Evolutionary conservation across 2,888 invertebrate species (phyloP).

Genomic region (Drosophila helvetica): DNA sequence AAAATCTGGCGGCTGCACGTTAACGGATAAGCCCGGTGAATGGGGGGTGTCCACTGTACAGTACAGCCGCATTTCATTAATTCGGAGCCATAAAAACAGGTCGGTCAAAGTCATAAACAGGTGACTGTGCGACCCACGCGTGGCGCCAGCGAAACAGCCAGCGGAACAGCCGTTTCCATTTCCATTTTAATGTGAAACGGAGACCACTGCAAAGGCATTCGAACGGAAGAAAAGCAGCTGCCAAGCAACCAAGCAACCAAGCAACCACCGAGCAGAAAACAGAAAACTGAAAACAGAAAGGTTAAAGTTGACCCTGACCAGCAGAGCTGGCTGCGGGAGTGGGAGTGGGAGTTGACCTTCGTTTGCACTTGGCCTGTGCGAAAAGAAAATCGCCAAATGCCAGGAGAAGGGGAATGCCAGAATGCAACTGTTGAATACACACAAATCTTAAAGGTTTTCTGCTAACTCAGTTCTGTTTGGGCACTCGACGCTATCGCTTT

Average conservation of each 20-base stretch:
- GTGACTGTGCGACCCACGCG: constrained; percentile 31
- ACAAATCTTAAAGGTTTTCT: constrained; percentile 16
- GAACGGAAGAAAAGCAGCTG: constrained; percentile 45
- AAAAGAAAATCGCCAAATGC: constrained; percentile 23
- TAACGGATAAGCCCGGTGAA: constrained; percentile 12
- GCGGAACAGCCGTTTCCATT: constrained; percentile 9
- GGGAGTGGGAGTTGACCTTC: constrained; percentile 32
- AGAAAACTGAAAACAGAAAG: constrained; percentile 28
- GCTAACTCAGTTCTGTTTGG: constrained; percentile 19
- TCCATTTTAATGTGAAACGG: constrained; percentile 36
- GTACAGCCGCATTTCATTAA: constrained; percentile 36
- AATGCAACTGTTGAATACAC: constrained; percentile 35
- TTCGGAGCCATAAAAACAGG: constrained; percentile 47
- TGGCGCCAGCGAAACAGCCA: constrained; percentile 12
- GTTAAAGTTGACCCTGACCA: constrained; percentile 38
- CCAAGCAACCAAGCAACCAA: constrained; percentile 8
- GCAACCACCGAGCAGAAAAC: background rate
- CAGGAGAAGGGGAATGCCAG: background rate
- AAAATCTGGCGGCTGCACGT: constrained; percentile 30
- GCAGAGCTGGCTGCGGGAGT: background rate
- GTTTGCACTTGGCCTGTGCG: constrained; percentile 36
- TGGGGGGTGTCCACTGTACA: constrained; percentile 10
- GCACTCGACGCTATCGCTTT: constrained; percentile 28
- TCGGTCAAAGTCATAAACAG: constrained; percentile 34
- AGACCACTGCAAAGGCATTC: constrained; percentile 48